These are phyloP conservation scores for Coreius guichenoti DNA, from an alignment of 2,797 vertebrate species.

Conservation along the genomic window DNA sequence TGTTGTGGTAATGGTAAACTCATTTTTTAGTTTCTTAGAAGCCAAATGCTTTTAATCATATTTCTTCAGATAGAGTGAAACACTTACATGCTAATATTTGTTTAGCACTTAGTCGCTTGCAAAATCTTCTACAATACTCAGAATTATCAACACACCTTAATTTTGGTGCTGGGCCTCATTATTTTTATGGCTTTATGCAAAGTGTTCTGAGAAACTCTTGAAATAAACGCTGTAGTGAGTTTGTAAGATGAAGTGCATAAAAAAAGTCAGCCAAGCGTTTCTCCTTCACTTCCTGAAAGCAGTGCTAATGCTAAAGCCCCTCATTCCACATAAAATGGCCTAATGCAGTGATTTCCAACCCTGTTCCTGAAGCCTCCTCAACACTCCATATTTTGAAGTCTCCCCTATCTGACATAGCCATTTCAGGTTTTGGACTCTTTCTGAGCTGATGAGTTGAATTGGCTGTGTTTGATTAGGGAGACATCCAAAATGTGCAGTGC, in stretches of 20 bases:
- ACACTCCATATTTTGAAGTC: not conserved
- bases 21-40: conserved; percentile 52
- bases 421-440: not conserved
- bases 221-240: conserved; percentile 18
- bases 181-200: conserved; percentile 18
- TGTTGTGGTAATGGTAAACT: conserved; percentile 41
- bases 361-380: not conserved
- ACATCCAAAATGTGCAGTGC: not conserved
- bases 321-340: not conserved
- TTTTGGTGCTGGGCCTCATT: conserved; percentile 27
- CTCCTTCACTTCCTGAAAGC: conserved; percentile 19
- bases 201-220: conserved; percentile 41
- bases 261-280: conserved; percentile 36
- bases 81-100: conserved; percentile 25
- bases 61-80: conserved; percentile 30
- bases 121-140: conserved; percentile 14
- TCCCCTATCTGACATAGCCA: not conserved
- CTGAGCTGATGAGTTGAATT: not conserved
- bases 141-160: not conserved
- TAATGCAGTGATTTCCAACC: not conserved
- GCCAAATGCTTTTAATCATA: conserved; percentile 21
- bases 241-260: conserved; percentile 26
- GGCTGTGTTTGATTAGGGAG: not conserved
- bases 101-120: conserved; percentile 22
- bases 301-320: not conserved